Base-by-base conservation (phyloP, 2,888 invertebrate genomes). In the Ferdinandea cuprea region DNA sequence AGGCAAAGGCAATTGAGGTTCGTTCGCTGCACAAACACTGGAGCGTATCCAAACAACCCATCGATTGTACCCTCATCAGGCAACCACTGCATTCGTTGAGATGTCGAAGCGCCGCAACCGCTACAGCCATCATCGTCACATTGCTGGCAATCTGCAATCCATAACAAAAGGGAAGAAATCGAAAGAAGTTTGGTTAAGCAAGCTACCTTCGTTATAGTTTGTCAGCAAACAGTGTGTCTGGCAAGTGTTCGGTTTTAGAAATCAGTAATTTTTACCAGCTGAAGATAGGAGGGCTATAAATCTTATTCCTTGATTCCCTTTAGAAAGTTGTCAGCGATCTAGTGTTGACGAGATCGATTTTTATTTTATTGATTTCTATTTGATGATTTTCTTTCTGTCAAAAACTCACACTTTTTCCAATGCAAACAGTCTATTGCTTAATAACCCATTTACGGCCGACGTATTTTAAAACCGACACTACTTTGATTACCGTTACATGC, bases 1-100 rank as follows among this genome's bases (percentile, higher is more conserved):
- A 77, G 71, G 77, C 81, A 83, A 72, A 77, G 66, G 81, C 77
- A 83, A 72, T 83, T 66, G 66, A 68, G 28, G 71, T 83, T 77
- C 72, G 52, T 17, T 77, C 25, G 37, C 48, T 77, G 66, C 81
- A 83, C 77, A 81, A 81, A 71, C 71, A 83, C 61, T 56, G 48
- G 59, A 66, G 59, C 69, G 52, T 76, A 81, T 71, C 81, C 76
- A 81, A 81, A 81, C 65, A 76, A 71, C 59, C 65, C 71, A 76
- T 81, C 71, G 76, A 76, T 71, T 66, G 59, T 54, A 37, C 80
- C 56, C 69, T 76, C 68, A 74, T 80, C 80, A 69, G 37, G 25
- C 40, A 46, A 37, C 19, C 37, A 19, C 44, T 28, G 13, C 54
- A 17, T 8, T 9, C 2, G 21, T 9, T 6, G 46, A n/a, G 46